Evolutionary conservation across 2,113 vertebrate species (phyloP), one percentile per base, ranked within the genome.

Genomic region (Psilopogon haemacephalus): DNA sequence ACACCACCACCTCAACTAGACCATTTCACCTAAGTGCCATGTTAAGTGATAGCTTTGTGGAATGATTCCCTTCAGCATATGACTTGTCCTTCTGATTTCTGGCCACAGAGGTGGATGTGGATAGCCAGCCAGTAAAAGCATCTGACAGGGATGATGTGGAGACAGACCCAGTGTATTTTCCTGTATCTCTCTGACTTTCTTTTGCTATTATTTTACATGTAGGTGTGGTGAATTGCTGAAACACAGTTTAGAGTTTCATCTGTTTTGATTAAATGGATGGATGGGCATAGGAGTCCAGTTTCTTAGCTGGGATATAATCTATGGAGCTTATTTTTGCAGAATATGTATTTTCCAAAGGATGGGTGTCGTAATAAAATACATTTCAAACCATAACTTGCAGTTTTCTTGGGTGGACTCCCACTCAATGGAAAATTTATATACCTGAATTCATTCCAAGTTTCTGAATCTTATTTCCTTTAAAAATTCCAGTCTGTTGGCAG

Each of bases 71-170:
- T 89, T 86, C 26, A 28, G 28, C 19, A 67, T 42, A 55, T 69
- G 2, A 32, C n/a, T 20, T 52, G 46, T 38, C 9, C 14, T 1
- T 33, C 23, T 68, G 23, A 0, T 71, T 90, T 88, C 64, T 28
- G 26, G 8, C 35, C 35, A 5, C 17, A 15, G 91, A 56, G 54
- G 24, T 76, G 37, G 20, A 8, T 83, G 58, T 62, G 46, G 21
- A 28, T 54, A 64, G 35, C 24, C 69, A 50, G 32, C 6, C 24
- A 64, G 26, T 37, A 27, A 32, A 58, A 42, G 48, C 24, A 28
- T 37, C 40, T 59, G 2, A 10, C 4, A 7, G 3, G 21, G 35
- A 52, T n/a, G 26, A 12, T 13, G 11, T 0, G 30, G 5, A 26
- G 60, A 2, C 30, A 63, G 37, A 30, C 5, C 14, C 15, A 58